These are phyloP conservation scores for Perca flavescens DNA, from an alignment of 2,113 vertebrate species.

Conservation along the genomic window DNA sequence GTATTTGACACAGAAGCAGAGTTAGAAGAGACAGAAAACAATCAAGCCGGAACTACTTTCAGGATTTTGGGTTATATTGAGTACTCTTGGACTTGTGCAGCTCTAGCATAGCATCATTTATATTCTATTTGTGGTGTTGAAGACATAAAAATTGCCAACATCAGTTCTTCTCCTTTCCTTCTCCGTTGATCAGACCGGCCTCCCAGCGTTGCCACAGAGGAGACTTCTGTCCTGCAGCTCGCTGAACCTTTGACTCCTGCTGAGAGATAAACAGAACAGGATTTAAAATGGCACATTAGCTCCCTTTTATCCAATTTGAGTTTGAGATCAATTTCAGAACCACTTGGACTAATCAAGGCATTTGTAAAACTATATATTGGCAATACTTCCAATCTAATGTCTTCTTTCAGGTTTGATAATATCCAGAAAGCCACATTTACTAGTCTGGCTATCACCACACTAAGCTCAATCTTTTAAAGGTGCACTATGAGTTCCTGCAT, in stretches of 20 bases:
- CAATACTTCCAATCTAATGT: background rate
- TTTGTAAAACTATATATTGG: slow-evolving; percentile 11
- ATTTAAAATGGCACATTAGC: slow-evolving; percentile 50
- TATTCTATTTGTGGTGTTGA: slow-evolving; percentile 4
- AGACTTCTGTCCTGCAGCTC: slow-evolving; percentile 64
- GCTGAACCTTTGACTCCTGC: slow-evolving; percentile 67
- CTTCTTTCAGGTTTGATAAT: background rate
- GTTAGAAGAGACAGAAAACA: background rate
- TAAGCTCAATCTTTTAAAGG: no score
- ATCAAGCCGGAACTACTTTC: slow-evolving; percentile 15
- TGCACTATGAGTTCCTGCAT: no score
- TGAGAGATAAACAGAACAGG: slow-evolving; percentile 47
- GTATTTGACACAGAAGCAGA: slow-evolving; percentile 41
- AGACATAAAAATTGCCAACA: background rate
- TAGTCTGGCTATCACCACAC: no score
- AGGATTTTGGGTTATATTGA: background rate
- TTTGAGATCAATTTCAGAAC: slow-evolving; percentile 6
- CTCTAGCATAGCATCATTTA: background rate
- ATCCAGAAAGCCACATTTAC: background rate
- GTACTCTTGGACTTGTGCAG: background rate
- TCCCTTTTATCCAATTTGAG: slow-evolving; percentile 6
- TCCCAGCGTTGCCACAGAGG: slow-evolving; percentile 82
- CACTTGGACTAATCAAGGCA: slow-evolving; percentile 9
- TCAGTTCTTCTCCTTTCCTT: slow-evolving; percentile 65
- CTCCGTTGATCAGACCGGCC: slow-evolving; percentile 70